Percentiles rank a stretch among this genome's conserved stretches.
Evolutionary conservation across 2,797 vertebrate species (phyloP).

Genomic region (Gymnothorax reevesii): DNA sequence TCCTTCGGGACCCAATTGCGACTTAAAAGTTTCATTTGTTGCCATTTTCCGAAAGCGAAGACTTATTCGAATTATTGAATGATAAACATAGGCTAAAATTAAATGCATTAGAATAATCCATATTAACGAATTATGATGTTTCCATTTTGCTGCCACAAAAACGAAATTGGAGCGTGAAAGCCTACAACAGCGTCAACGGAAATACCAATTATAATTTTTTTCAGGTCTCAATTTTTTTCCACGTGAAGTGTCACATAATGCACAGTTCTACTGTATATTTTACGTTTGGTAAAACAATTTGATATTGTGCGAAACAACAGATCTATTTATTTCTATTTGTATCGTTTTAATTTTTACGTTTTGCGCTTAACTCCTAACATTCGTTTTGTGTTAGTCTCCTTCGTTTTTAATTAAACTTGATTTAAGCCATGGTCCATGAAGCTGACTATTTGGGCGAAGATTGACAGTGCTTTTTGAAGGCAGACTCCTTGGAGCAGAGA

Average conservation of each 20-base stretch:
- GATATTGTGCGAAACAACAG: constrained; percentile 33
- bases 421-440: constrained; percentile 34
- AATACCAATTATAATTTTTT: neutral
- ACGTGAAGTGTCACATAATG: neutral
- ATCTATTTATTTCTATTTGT: constrained; percentile 42
- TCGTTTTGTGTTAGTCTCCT: constrained; percentile 54
- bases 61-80: neutral
- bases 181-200: neutral
- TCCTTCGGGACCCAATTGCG: neutral
- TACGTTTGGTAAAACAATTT: constrained; percentile 17
- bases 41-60: neutral
- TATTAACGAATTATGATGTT: neutral
- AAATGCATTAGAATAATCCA: neutral
- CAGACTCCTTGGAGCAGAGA: neutral
- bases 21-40: neutral
- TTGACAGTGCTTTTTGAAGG: neutral
- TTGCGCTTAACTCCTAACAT: constrained; percentile 40
- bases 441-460: constrained; percentile 17
- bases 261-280: constrained; percentile 27
- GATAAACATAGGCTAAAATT: neutral
- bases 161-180: neutral
- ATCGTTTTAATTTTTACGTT: constrained; percentile 42
- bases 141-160: neutral
- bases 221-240: neutral
- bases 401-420: constrained; percentile 60